Percentiles rank a stretch among this genome's conserved stretches.
Conservation (phyloP, 2,113 vertebrate genomes). For the Bucco capensis region DNA sequence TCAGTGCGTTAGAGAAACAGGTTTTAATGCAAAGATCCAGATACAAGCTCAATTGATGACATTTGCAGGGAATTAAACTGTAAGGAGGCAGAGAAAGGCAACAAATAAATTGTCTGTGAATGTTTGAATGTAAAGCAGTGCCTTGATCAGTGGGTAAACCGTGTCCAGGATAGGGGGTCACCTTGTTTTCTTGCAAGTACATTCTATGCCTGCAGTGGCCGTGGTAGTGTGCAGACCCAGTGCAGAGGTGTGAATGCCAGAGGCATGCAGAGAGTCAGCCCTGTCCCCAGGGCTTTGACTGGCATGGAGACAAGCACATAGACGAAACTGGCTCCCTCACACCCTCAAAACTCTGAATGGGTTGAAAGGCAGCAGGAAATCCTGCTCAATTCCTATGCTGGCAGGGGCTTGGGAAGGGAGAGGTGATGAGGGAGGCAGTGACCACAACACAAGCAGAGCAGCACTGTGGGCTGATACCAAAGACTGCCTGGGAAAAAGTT, state of each 20-base stretch:
- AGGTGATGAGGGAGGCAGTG: not conserved
- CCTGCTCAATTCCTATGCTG: constrained; percentile 3
- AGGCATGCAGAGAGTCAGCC: not conserved
- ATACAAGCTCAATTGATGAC: not conserved
- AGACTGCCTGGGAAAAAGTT: not conserved
- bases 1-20: not conserved
- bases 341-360: constrained; percentile 11
- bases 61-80: not conserved
- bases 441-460: not conserved
- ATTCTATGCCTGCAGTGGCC: fast-evolving
- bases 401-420: not conserved
- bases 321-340: not conserved
- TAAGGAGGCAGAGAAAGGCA: not conserved
- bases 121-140: not conserved
- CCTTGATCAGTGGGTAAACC: not conserved
- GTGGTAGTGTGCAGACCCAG: not conserved
- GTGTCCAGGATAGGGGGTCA: not conserved
- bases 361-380: constrained; percentile 56
- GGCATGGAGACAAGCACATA: constrained; percentile 17
- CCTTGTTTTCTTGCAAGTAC: not conserved
- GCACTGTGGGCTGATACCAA: fast-evolving
- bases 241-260: not conserved
- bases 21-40: not conserved
- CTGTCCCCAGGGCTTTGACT: constrained; percentile 23
- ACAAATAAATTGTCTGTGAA: not conserved